These are phyloP conservation scores for Rhagophthalmus giganteus DNA, from an alignment of 2,888 invertebrate species.

Conservation along the genomic window DNA sequence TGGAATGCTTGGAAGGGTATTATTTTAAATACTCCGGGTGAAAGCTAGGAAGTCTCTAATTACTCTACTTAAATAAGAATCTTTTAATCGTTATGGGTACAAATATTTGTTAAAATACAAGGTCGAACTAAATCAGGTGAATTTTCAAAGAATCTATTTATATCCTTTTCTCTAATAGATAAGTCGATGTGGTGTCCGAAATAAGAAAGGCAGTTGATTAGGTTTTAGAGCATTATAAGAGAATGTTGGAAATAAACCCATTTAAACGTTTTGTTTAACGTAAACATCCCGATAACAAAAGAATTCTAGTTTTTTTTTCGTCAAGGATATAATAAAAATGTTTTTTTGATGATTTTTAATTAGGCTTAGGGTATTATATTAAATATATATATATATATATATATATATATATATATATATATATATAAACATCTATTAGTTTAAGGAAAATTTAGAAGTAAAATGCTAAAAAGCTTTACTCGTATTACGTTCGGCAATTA, in stretches of 20 bases:
- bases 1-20: constrained; percentile 16
- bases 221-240: constrained; percentile 1
- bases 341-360: too few relatives aligned
- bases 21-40: constrained; percentile 31
- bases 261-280: constrained; percentile 4
- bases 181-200: background rate
- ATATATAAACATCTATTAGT: too few relatives aligned
- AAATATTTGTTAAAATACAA: constrained; percentile 34
- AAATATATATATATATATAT: too few relatives aligned
- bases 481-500: constrained; percentile 27
- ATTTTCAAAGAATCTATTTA: constrained; percentile 16
- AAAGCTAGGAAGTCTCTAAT: constrained; percentile 32
- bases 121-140: constrained; percentile 13
- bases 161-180: constrained; percentile 13
- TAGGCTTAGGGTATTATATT: too few relatives aligned
- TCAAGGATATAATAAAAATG: too few relatives aligned
- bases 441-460: too few relatives aligned
- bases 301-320: too few relatives aligned
- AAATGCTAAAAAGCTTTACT: too few relatives aligned
- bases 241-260: constrained; percentile 1
- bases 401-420: too few relatives aligned
- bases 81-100: constrained; percentile 31
- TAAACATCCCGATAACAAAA: constrained; percentile 10
- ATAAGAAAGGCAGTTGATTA: constrained; percentile 2
- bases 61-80: constrained; percentile 34